Percentiles rank a stretch among this genome's conserved stretches.
Evolutionary conservation across 2,888 invertebrate species (phyloP).

Genomic region (Bombyx huttoni): DNA sequence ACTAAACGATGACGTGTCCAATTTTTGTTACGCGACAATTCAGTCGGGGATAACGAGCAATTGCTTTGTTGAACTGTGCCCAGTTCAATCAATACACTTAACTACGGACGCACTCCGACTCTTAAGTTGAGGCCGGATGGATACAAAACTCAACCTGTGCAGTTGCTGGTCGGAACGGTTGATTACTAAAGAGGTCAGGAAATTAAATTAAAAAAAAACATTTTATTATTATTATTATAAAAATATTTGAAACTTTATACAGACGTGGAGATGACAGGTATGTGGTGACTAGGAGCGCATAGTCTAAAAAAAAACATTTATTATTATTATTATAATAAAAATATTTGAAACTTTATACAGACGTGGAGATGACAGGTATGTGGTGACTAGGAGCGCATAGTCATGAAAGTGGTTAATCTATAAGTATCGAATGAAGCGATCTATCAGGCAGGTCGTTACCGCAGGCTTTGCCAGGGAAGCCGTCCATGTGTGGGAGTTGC

Average conservation of each 20-base stretch:
- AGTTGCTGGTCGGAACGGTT: background rate
- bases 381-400: conserved; percentile 29
- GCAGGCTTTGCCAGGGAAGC: conserved; percentile 52
- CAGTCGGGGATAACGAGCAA: background rate
- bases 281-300: conserved; percentile 28
- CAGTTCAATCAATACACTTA: background rate
- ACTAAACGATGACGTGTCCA: conserved; percentile 6
- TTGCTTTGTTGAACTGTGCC: background rate
- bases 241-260: background rate
- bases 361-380: conserved; percentile 9
- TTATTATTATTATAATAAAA: background rate
- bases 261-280: conserved; percentile 6
- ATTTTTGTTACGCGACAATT: background rate
- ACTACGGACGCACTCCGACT: background rate
- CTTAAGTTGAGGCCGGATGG: background rate
- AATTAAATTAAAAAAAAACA: background rate
- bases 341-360: background rate
- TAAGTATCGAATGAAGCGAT: conserved; percentile 60
- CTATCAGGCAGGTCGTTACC: conserved; percentile 49
- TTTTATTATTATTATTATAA: too few relatives aligned
- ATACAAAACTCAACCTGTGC: background rate
- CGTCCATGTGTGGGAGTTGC: conserved; percentile 58
- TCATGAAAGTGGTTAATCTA: conserved; percentile 28
- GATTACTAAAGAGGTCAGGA: background rate
- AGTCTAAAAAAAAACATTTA: conserved; percentile 9